Percentiles rank a stretch among this genome's conserved stretches.
Evolutionary conservation across 2,113 vertebrate genomes (phyloP).

Genomic region (Pseudopodoces humilis): DNA sequence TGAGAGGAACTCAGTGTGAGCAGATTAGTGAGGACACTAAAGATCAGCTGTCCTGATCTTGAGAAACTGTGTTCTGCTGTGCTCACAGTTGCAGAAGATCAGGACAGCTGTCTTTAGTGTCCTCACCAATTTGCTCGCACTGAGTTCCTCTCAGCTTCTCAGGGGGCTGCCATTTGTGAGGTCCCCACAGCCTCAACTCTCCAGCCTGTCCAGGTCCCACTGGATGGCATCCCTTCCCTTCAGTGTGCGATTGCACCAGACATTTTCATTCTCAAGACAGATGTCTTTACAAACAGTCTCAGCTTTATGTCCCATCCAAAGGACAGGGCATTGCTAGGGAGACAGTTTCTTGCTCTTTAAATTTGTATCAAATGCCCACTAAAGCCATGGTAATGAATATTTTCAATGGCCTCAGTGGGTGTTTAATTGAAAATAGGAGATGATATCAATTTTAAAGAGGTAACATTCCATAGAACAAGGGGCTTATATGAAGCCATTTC

Average conservation of each 20-base stretch:
- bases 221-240: not conserved
- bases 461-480: not conserved
- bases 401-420: not conserved
- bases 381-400: not conserved
- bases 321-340: not conserved
- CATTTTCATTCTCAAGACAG: not conserved
- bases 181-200: not conserved
- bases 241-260: not conserved
- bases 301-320: not conserved
- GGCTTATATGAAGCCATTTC: not conserved
- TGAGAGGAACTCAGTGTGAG: not conserved
- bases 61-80: not conserved
- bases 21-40: not conserved
- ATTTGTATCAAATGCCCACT: not conserved
- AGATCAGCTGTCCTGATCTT: not conserved
- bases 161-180: not conserved
- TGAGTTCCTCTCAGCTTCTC: not conserved
- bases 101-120: not conserved
- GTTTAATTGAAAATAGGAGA: not conserved
- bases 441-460: not conserved
- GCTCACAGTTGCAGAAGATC: not conserved
- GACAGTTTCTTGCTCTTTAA: not conserved
- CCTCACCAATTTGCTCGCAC: not conserved
- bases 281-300: not conserved
- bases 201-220: not conserved